Evolutionary conservation across 2,113 vertebrate genomes (phyloP).

Genomic region (Ammodytes dubius): DNA sequence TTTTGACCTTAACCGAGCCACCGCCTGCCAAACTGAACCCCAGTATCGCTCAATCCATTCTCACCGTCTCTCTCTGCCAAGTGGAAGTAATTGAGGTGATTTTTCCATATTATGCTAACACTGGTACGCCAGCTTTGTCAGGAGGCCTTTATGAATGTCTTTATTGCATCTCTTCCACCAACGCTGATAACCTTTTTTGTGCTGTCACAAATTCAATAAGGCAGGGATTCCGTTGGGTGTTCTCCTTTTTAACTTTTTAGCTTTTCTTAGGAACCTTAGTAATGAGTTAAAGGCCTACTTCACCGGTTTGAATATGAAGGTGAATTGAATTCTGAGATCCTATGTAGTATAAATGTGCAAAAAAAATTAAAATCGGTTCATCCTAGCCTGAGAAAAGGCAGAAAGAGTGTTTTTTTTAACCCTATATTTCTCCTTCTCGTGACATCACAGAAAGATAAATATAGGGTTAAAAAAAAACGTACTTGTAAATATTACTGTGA

Average conservation of each 20-base stretch:
- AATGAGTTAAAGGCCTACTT: too few relatives aligned
- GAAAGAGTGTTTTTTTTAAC: too few relatives aligned
- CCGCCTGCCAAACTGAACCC: conserved; percentile 52
- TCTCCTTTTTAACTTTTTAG: conserved; percentile 13
- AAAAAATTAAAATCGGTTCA: too few relatives aligned
- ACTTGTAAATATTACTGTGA: too few relatives aligned
- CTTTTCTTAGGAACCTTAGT: background rate
- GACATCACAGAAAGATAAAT: too few relatives aligned
- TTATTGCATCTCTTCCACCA: conserved; percentile 46
- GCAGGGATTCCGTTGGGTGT: background rate
- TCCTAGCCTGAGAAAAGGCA: too few relatives aligned
- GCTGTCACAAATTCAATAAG: conserved; percentile 45
- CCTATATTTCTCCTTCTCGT: too few relatives aligned
- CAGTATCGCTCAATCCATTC: conserved; percentile 44
- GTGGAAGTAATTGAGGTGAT: conserved; percentile 65
- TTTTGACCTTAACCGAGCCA: conserved; percentile 50
- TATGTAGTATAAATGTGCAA: too few relatives aligned
- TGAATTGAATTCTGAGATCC: too few relatives aligned
- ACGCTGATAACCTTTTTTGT: conserved; percentile 29
- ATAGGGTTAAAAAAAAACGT: too few relatives aligned
- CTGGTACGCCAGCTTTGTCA: conserved; percentile 45
- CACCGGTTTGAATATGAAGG: too few relatives aligned
- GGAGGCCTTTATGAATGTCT: conserved; percentile 54
- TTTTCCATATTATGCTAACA: conserved; percentile 65
- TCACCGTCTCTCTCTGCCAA: conserved; percentile 48